These are phyloP conservation scores for Gadopsis bispinosus DNA, from an alignment of 2,797 vertebrate genomes.

Conservation along the genomic window DNA sequence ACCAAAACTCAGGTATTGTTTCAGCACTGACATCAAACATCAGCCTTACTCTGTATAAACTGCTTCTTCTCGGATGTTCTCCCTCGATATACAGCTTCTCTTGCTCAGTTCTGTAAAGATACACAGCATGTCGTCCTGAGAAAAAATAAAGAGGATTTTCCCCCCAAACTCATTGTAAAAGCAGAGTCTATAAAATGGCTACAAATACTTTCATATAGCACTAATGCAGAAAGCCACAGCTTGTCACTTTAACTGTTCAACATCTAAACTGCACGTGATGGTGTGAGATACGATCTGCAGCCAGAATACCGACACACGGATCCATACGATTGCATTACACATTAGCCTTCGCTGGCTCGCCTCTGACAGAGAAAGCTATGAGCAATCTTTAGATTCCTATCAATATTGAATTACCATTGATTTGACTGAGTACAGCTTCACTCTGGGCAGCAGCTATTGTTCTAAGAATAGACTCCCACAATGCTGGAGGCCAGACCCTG, in stretches of 20 bases:
- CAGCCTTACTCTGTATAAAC: neutral
- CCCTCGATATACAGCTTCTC: neutral
- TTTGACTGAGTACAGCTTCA: constrained; percentile 51
- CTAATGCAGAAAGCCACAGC: neutral
- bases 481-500: constrained; percentile 26
- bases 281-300: constrained; percentile 11
- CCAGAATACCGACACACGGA: constrained; percentile 38
- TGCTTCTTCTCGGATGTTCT: neutral
- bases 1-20: too few relatives aligned
- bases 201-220: neutral
- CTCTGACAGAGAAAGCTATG: constrained; percentile 37
- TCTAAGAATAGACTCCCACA: constrained; percentile 58
- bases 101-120: neutral
- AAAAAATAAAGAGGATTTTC: neutral
- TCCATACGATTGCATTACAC: constrained; percentile 52
- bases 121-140: too few relatives aligned
- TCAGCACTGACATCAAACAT: too few relatives aligned
- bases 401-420: constrained; percentile 82
- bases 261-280: neutral
- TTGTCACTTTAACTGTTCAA: neutral
- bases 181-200: neutral
- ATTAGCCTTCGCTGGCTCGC: constrained; percentile 9
- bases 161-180: neutral
- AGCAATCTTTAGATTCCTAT: constrained; percentile 74
- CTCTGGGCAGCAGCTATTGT: constrained; percentile 46